A percentile compares a stretch with the other conserved stretches of the same genome.
These are phyloP conservation scores for Adelges cooleyi DNA, from an alignment of 1,140 invertebrate genomes.

Conservation along the genomic window DNA sequence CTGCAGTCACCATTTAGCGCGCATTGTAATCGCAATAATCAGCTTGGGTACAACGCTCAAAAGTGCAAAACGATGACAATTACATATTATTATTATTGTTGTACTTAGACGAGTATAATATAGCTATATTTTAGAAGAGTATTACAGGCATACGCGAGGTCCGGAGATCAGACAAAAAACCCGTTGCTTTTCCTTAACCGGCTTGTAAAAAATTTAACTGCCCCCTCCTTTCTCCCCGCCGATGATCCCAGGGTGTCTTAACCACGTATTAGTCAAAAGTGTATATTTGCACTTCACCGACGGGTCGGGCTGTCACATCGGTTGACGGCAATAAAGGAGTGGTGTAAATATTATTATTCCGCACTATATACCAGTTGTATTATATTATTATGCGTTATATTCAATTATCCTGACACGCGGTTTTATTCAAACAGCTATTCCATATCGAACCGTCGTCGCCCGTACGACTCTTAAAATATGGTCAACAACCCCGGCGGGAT, in stretches of 20 bases:
- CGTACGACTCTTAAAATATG: not conserved
- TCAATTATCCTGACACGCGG: not conserved
- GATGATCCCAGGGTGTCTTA: slow-evolving; percentile 1
- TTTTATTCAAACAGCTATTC: too few species aligned
- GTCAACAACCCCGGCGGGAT: slow-evolving; percentile 8
- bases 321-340: not conserved
- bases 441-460: not conserved
- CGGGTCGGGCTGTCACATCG: not conserved
- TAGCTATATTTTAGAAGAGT: too few species aligned
- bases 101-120: too few species aligned
- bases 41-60: too few species aligned
- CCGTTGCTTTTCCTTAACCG: too few species aligned
- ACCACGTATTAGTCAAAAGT: not conserved
- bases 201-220: too few species aligned
- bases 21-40: too few species aligned
- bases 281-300: not conserved
- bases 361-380: not conserved
- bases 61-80: too few species aligned
- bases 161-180: too few species aligned
- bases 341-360: slow-evolving; percentile 17
- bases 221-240: not conserved
- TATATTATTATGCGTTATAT: not conserved
- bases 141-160: too few species aligned
- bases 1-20: too few species aligned
- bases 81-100: too few species aligned